Evolutionary conservation across 2,113 vertebrate genomes (phyloP), one percentile per base, ranked within the genome.

Genomic region (Butorides virescens): DNA sequence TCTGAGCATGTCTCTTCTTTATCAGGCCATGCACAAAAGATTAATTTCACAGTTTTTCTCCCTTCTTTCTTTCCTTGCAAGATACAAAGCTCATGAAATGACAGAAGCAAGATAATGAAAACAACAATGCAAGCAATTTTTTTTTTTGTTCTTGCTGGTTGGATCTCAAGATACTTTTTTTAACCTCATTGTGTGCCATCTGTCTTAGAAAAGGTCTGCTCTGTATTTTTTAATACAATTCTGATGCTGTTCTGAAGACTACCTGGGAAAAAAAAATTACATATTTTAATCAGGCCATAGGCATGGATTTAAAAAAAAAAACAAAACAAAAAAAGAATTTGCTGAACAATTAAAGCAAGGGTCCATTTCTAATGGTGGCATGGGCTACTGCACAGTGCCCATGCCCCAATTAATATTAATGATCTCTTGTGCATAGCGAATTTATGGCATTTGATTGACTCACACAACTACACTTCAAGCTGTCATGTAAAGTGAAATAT

Each of bases 1-100:
- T 99, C 99, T 99, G 99, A 99, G 99, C 99, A 99, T 99, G 99
- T 99, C 99, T 99, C 98, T 98, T 98, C 99, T 99, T 99, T 99
- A 99, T 99, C 99, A 99, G 99, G 99, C 99, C 98, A 98, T 98
- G 98, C 99, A 99, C 99, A 99, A 99, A 99, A 99, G 99, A 99
- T 99, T 99, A 99, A 99, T 99, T 99, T 99, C 99, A 99, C 99
- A 99, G 99, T 98, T 99, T 98, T 99, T 99, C 97, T 98, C 95
- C 98, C 97, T 98, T 98, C 98, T 99, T 98, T 98, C 98, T 99
- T 99, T 99, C 98, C 98, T 99, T 98, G 98, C 98, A 98, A 99
- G 98, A 99, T 99, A 99, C 98, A 99, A 99, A 99, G 99, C 99
- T 99, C 98, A 99, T 98, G 98, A 99, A 99, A 98, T 99, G 99